These are phyloP conservation scores for Lamellibrachia satsuma DNA, from an alignment of 2,888 invertebrate genomes.

Conservation along the genomic window DNA sequence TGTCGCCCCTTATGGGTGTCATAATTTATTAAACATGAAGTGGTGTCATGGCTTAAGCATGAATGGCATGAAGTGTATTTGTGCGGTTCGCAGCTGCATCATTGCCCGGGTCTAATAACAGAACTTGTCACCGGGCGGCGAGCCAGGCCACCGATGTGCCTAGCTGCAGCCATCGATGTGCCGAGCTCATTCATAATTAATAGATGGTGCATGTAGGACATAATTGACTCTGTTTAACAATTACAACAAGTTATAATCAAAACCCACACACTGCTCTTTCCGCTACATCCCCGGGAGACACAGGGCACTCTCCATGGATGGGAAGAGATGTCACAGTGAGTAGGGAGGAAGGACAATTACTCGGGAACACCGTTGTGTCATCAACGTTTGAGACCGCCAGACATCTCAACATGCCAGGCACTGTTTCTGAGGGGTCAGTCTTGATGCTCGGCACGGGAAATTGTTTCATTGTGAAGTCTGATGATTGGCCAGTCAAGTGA, in stretches of 20 bases:
- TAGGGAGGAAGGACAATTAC: slow-evolving; percentile 9
- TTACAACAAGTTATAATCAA: background rate
- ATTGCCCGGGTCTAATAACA: background rate
- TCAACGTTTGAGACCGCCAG: background rate
- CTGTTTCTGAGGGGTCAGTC: background rate
- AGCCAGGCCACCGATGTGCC: background rate
- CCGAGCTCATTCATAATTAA: background rate
- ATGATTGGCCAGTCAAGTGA: background rate
- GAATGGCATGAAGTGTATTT: background rate
- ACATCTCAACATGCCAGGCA: background rate
- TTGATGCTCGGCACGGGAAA: background rate
- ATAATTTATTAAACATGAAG: slow-evolving; percentile 9
- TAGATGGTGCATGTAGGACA: background rate
- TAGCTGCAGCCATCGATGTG: background rate
- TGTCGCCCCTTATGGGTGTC: background rate
- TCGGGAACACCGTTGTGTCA: background rate
- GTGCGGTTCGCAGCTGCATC: background rate
- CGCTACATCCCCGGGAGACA: background rate
- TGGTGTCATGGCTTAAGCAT: background rate
- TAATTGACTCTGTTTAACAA: slow-evolving; percentile 4
- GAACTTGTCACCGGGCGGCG: background rate
- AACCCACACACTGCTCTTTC: background rate
- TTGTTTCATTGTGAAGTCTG: background rate
- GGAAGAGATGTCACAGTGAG: background rate
- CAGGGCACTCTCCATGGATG: background rate